These are phyloP conservation scores for Bovichtus variegatus DNA, from an alignment of 2,797 vertebrate genomes.

Conservation along the genomic window DNA sequence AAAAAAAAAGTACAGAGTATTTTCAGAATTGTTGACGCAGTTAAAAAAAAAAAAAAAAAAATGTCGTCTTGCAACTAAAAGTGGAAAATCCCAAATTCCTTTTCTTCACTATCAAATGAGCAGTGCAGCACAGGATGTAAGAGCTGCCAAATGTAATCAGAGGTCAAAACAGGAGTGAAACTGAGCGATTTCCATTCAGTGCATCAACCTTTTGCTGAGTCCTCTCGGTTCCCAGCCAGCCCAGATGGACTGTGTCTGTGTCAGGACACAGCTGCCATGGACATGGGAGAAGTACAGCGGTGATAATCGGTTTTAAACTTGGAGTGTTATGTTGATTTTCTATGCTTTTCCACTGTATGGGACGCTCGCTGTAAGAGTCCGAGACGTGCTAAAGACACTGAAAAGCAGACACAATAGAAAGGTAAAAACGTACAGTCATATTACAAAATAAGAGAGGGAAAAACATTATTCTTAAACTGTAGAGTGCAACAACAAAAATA, in stretches of 20 bases:
- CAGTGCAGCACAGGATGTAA: slow-evolving; percentile 52
- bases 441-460: not conserved
- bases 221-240: slow-evolving; percentile 34
- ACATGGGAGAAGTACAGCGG: slow-evolving; percentile 52
- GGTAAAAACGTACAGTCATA: slow-evolving; percentile 1
- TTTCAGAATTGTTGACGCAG: slow-evolving; percentile 26
- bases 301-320: slow-evolving; percentile 57
- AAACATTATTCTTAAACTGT: not conserved
- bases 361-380: not conserved
- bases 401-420: slow-evolving; percentile 1
- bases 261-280: slow-evolving; percentile 62
- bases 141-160: slow-evolving; percentile 50
- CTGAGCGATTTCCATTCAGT: slow-evolving; percentile 41
- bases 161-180: slow-evolving; percentile 62
- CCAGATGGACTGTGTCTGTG: slow-evolving; percentile 60
- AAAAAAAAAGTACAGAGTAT: slow-evolving; percentile 7
- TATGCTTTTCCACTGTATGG: slow-evolving; percentile 14
- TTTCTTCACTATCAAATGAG: slow-evolving; percentile 29
- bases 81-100: slow-evolving; percentile 47
- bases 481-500: not conserved
- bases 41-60: slow-evolving; percentile 32
- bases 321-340: slow-evolving; percentile 39
- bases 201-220: slow-evolving; percentile 44
- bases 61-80: slow-evolving; percentile 33
- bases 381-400: not conserved